phyloP scores from a whole-genome alignment of 2,113 vertebrate species.

The Tautogolabrus adspersus region DNA sequence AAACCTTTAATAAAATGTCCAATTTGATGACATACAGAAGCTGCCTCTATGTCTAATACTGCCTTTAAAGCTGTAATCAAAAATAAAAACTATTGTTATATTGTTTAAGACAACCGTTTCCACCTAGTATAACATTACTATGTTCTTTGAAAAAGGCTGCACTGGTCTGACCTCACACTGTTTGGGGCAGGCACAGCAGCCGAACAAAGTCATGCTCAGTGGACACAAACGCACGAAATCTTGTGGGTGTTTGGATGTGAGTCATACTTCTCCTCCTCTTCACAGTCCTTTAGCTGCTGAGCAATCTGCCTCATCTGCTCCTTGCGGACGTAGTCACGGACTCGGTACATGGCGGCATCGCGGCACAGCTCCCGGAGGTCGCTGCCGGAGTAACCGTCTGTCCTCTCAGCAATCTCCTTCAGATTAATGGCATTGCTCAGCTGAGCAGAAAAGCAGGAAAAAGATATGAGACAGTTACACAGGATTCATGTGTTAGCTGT shows the following conservation, averaged over 20 bases:
- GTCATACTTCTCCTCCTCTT: slow-evolving; percentile 73
- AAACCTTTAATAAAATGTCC: slow-evolving; percentile 14
- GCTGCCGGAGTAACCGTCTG: slow-evolving; percentile 82
- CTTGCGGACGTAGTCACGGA: slow-evolving; percentile 85
- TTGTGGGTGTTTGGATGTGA: slow-evolving; percentile 40
- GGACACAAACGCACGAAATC: slow-evolving; percentile 13
- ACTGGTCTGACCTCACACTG: slow-evolving; percentile 8
- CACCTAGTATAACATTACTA: background rate
- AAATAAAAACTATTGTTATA: too few species aligned
- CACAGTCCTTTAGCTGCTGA: slow-evolving; percentile 75
- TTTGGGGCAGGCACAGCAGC: slow-evolving; percentile 6
- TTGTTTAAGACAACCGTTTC: too few species aligned
- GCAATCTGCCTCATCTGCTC: slow-evolving; percentile 86
- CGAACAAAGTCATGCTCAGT: slow-evolving; percentile 3
- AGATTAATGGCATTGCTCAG: slow-evolving; percentile 84
- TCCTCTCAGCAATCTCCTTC: slow-evolving; percentile 84
- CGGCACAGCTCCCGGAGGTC: slow-evolving; percentile 86
- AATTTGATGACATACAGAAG: slow-evolving; percentile 2
- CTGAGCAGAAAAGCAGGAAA: slow-evolving; percentile 59
- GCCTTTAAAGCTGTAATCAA: background rate
- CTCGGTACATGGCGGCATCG: slow-evolving; percentile 84
- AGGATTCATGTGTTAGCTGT: background rate
- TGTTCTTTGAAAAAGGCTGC: slow-evolving; percentile 8
- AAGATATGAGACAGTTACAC: background rate
- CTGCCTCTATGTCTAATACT: background rate